Evolutionary conservation across 2,113 vertebrate genomes (phyloP).

Genomic region (Misgurnus mizolepis): DNA sequence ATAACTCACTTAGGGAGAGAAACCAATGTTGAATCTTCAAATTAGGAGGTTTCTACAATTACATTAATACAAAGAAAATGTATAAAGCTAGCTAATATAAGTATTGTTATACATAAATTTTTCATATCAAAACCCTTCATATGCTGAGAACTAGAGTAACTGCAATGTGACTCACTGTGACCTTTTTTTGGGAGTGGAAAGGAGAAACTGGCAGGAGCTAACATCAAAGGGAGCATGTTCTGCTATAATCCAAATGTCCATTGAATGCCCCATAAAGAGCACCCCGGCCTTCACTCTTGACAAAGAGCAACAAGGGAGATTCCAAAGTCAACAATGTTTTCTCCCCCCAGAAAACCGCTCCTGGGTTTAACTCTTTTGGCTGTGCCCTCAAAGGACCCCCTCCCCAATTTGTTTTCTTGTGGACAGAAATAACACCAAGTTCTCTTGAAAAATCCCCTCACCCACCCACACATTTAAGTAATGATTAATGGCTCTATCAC

Average conservation of each 20-base stretch:
- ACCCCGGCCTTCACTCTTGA: slow-evolving; percentile 73
- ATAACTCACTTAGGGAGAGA: no score
- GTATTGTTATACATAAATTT: not conserved
- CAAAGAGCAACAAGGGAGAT: slow-evolving; percentile 76
- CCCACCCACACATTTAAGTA: slow-evolving; percentile 70
- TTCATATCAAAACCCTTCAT: not conserved
- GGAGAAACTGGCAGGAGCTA: slow-evolving; percentile 67
- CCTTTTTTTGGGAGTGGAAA: slow-evolving; percentile 50
- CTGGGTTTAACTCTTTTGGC: slow-evolving; percentile 67
- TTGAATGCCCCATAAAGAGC: slow-evolving; percentile 73
- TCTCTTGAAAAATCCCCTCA: slow-evolving; percentile 41
- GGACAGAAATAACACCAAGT: slow-evolving; percentile 70
- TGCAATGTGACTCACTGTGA: slow-evolving; percentile 53
- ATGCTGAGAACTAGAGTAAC: slow-evolving; percentile 21
- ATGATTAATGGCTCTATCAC: slow-evolving; percentile 67
- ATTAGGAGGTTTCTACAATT: no score
- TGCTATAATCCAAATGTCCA: slow-evolving; percentile 74
- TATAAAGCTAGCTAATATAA: not conserved
- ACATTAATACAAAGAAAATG: not conserved
- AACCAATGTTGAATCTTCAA: no score
- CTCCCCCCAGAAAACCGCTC: slow-evolving; percentile 59
- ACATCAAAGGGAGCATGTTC: slow-evolving; percentile 74
- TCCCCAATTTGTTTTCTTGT: slow-evolving; percentile 52
- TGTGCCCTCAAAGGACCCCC: slow-evolving; percentile 56
- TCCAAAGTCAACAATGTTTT: slow-evolving; percentile 81